Evolutionary conservation across 2,888 invertebrate genomes (phyloP).

Genomic region (Tiliacea citrago): DNA sequence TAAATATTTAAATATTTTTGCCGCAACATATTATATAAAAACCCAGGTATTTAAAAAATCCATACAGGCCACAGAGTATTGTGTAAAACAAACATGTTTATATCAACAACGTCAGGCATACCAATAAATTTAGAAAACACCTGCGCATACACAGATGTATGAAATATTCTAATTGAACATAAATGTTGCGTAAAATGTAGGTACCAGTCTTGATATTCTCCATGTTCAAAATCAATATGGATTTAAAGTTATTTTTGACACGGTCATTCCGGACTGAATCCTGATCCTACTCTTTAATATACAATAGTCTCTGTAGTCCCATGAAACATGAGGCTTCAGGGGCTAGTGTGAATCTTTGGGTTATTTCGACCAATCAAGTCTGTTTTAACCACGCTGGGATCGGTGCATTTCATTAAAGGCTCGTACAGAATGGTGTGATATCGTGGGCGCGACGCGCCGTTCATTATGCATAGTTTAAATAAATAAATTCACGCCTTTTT

Average conservation of each 20-base stretch:
- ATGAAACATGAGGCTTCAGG: too few relatives aligned
- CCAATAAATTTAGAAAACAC: slow-evolving; percentile 55
- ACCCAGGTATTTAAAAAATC: slow-evolving; percentile 7
- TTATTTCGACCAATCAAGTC: too few relatives aligned
- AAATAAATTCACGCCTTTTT: neutral
- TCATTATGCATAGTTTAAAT: too few relatives aligned
- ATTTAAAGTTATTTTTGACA: neutral
- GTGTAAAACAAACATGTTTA: slow-evolving; percentile 53
- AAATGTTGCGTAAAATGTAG: slow-evolving; percentile 49
- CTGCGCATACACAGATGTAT: slow-evolving; percentile 55
- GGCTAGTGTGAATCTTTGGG: too few relatives aligned
- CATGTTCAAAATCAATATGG: neutral
- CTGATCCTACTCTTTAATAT: too few relatives aligned
- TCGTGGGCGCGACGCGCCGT: too few relatives aligned
- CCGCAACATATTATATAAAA: neutral
- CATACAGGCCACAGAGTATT: slow-evolving; percentile 28
- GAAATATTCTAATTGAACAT: slow-evolving; percentile 57
- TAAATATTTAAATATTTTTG: neutral
- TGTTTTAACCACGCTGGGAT: too few relatives aligned
- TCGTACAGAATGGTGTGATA: too few relatives aligned
- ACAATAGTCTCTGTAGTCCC: too few relatives aligned
- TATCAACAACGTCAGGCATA: slow-evolving; percentile 45
- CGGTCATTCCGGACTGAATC: neutral
- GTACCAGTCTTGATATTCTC: slow-evolving; percentile 5
- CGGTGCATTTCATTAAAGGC: too few relatives aligned